Conservation (phyloP, 2,888 invertebrate genomes). For the Philopedon plagiatum region DNA sequence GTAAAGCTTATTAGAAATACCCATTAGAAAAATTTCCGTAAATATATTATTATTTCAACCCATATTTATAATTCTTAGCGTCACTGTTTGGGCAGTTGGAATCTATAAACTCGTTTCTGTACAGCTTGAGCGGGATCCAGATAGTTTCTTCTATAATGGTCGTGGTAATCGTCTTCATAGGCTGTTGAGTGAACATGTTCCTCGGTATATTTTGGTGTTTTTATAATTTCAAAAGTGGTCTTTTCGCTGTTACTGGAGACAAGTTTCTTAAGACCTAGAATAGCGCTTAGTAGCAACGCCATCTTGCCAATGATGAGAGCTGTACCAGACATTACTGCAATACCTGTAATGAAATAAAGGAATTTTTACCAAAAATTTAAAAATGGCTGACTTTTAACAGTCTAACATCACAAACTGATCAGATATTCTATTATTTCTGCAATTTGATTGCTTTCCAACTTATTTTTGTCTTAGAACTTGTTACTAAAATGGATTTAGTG, state of each 20-base stretch:
- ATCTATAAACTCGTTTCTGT: conserved; percentile 46
- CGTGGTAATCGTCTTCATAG: conserved; percentile 56
- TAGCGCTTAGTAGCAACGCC: conserved; percentile 83
- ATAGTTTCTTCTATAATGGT: conserved; percentile 41
- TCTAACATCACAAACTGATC: too few relatives aligned
- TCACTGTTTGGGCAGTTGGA: conserved; percentile 41
- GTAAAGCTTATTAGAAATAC: too few relatives aligned
- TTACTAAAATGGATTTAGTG: too few relatives aligned
- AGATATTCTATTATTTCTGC: too few relatives aligned
- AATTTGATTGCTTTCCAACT: too few relatives aligned
- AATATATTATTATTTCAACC: too few relatives aligned
- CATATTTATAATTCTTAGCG: too few relatives aligned
- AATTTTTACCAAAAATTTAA: neutral
- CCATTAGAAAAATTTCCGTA: too few relatives aligned
- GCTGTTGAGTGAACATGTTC: conserved; percentile 80
- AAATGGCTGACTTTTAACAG: too few relatives aligned
- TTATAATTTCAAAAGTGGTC: conserved; percentile 88
- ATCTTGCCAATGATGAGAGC: conserved; percentile 88
- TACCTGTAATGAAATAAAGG: conserved; percentile 62
- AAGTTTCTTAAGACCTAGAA: conserved; percentile 86
- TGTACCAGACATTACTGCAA: conserved; percentile 83
- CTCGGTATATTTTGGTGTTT: conserved; percentile 86
- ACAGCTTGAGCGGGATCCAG: conserved; percentile 21
- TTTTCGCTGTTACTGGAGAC: conserved; percentile 81
- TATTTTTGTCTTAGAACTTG: too few relatives aligned